Evolutionary conservation across 2,888 invertebrate species (phyloP).

Genomic region (Brenthis ino): DNA sequence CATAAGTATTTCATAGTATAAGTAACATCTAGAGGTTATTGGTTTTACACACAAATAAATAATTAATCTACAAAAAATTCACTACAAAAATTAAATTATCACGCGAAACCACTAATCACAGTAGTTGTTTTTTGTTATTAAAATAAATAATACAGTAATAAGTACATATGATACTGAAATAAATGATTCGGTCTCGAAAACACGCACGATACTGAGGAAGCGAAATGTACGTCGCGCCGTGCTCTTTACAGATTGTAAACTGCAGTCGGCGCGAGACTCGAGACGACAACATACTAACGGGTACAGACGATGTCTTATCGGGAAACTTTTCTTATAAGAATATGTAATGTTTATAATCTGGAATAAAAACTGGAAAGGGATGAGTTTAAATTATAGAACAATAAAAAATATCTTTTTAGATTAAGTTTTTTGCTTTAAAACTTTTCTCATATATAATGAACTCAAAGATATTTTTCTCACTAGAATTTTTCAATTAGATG

Average conservation of each 20-base stretch:
- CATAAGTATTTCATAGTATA: no score
- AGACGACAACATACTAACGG: background rate
- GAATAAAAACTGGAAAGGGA: background rate
- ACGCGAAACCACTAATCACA: no score
- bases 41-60: no score
- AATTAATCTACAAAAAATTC: no score
- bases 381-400: no score
- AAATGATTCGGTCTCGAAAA: constrained; percentile 49
- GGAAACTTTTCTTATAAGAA: background rate
- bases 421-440: no score
- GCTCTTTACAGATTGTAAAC: constrained; percentile 54
- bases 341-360: background rate
- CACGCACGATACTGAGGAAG: constrained; percentile 36
- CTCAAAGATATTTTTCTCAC: no score
- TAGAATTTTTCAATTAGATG: no score
- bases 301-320: background rate
- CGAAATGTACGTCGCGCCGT: constrained; percentile 60
- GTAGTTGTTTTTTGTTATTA: background rate
- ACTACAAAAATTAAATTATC: no score
- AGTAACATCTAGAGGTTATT: no score
- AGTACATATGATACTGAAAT: background rate
- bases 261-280: constrained; percentile 46
- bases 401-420: no score
- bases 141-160: background rate
- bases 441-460: no score